phyloP scores from a whole-genome alignment of 2,113 vertebrate species.

The Neopipo cinnamomea region DNA sequence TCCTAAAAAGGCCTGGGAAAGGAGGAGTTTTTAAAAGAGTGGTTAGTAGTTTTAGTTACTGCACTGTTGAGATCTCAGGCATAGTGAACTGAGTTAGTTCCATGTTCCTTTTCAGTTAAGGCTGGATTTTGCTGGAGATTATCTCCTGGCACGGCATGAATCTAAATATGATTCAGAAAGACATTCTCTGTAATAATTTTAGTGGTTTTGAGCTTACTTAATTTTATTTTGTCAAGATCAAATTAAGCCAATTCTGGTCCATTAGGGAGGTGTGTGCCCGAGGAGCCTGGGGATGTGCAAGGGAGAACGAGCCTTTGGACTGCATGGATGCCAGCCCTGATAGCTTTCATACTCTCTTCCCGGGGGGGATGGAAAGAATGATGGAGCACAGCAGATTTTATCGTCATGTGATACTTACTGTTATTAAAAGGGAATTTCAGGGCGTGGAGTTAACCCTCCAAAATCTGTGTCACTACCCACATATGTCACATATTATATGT shows the following conservation, averaged over 20 bases:
- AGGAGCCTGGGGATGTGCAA: not conserved
- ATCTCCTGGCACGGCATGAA: conserved; percentile 6
- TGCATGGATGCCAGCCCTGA: not conserved
- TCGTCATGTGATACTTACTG: not conserved
- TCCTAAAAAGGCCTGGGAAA: not conserved
- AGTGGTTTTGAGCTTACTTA: not conserved
- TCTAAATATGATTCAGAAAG: conserved; percentile 23
- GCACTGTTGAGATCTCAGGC: not conserved
- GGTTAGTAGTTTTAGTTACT: not conserved
- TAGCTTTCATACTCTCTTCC: not conserved
- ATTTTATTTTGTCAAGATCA: conserved; percentile 44
- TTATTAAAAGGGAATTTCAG: conserved; percentile 35
- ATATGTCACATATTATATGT: fast-evolving
- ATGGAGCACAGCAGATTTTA: conserved; percentile 20
- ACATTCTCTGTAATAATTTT: not conserved
- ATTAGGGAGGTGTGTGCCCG: not conserved
- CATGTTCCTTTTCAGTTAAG: not conserved
- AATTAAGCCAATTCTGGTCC: not conserved
- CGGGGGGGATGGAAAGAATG: conserved; percentile 26
- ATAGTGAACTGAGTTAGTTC: not conserved
- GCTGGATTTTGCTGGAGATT: conserved; percentile 18
- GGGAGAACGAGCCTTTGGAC: not conserved
- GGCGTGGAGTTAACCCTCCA: conserved; percentile 51
- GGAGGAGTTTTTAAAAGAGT: not conserved
- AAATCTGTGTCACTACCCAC: not conserved